phyloP scores from a whole-genome alignment of 1,140 invertebrate genomes.

The Lamellibrachia luymesi region DNA sequence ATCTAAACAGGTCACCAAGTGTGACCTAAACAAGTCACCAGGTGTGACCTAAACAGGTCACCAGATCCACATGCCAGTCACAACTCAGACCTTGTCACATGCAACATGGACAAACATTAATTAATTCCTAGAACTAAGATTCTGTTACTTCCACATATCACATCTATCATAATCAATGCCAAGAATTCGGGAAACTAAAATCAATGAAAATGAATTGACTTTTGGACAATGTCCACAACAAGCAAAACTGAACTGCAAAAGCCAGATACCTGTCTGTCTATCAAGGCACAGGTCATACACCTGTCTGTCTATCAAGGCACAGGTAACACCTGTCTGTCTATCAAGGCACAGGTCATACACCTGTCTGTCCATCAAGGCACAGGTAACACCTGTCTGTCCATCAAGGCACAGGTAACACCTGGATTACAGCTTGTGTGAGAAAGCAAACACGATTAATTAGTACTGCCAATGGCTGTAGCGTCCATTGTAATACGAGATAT shows the following conservation, averaged over 20 bases:
- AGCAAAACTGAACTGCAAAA: neutral
- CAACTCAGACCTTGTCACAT: neutral
- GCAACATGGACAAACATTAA: neutral
- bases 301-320: too few species aligned
- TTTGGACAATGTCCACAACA: neutral
- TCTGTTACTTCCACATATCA: neutral
- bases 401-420: too few species aligned
- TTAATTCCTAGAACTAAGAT: neutral
- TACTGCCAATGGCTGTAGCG: neutral
- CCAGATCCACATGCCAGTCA: neutral
- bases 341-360: too few species aligned
- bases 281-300: too few species aligned
- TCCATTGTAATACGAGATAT: neutral
- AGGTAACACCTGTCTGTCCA: too few species aligned
- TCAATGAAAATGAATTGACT: neutral
- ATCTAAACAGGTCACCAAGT: neutral
- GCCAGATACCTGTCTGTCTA: too few species aligned
- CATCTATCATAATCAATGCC: neutral
- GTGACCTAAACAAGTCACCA: neutral
- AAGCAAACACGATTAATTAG: neutral
- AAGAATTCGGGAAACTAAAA: neutral
- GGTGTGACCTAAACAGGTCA: neutral
- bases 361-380: too few species aligned
- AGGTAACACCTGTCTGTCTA: too few species aligned
- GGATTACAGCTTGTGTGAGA: too few species aligned